Base-by-base conservation (phyloP, 2,113 vertebrate genomes). In the Notothenia rossii region DNA sequence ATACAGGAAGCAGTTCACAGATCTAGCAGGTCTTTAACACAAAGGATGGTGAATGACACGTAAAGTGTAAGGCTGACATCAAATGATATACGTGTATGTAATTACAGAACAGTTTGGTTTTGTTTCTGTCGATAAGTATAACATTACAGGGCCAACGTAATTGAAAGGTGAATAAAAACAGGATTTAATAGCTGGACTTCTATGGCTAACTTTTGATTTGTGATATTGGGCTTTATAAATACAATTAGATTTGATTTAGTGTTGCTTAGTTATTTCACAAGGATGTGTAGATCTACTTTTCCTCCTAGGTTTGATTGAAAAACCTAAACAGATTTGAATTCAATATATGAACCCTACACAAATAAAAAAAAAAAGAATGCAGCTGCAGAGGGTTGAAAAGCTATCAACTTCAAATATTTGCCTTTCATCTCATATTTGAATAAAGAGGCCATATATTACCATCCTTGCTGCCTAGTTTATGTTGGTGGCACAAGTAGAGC, bases 401-500 rank as follows among this genome's bases (percentile, higher is more conserved):
- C 25, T 12, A 5, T n/a, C 20, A 45, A 69, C 43, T 77, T 77
- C 4, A 72, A 60, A 72, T 69, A 81, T 62, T 48, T 75, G 15
- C 54, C 53, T 72, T 74, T 54, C 9, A 61, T 67, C 43, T 25
- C 3, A 14, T 18, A 46, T 67, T 69, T 67, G 49, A 48, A 75
- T 25, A 22, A 59, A 55, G 18, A 36, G 17, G 1, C 67, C 64
- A 54, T 58, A 46, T 64, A 65, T 82, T 70, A 15, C 64, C 22
- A 36, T 50, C n/a, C 22, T 36, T 12, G 8, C 40, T 29, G 22
- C 22, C 54, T 13, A n/a, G 29, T 55, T 67, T 33, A 68, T 51
- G 77, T 65, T 62, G 51, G 14, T 51, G 71, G 68, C 55, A 73
- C 66, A 61, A 83, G 75, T 3, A 3, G 14, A 60, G 69, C 25